Evolutionary conservation across 2,113 vertebrate species (phyloP).

Genomic region (Aptenodytes forsteri): DNA sequence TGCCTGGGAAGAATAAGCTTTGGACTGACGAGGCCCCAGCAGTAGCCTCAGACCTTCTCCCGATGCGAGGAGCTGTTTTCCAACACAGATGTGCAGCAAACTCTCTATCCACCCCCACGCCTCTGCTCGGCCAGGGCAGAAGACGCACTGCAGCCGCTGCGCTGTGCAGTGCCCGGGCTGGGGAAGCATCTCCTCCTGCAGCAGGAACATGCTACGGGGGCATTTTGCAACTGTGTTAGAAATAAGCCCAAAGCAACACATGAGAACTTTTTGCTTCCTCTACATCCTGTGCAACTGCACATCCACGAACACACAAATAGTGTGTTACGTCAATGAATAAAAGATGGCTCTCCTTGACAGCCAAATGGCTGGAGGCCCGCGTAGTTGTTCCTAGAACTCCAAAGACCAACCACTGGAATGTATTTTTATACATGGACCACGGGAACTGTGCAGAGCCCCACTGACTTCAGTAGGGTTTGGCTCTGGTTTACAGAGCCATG

Average conservation of each 20-base stretch:
- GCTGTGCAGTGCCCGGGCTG: not conserved
- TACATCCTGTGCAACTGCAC: not conserved
- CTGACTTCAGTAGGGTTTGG: not conserved
- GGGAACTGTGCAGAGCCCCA: fast-evolving
- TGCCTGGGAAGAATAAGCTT: not conserved
- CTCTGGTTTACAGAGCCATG: not conserved
- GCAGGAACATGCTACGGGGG: fast-evolving
- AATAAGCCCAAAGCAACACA: not conserved
- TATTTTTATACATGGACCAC: not conserved
- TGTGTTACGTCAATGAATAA: fast-evolving
- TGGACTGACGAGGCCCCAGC: not conserved
- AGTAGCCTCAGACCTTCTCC: not conserved
- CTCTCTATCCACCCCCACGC: not conserved
- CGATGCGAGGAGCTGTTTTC: fast-evolving
- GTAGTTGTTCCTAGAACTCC: not conserved
- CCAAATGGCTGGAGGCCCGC: not conserved
- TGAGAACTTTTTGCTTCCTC: not conserved
- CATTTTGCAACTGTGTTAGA: not conserved
- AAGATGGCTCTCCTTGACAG: not conserved
- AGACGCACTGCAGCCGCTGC: not conserved
- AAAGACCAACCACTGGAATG: not conserved
- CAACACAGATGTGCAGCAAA: not conserved
- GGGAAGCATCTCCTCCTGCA: not conserved
- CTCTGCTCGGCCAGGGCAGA: not conserved
- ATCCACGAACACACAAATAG: not conserved